Conservation (phyloP, 2,888 invertebrate species). For the Eupithecia centaureata region DNA sequence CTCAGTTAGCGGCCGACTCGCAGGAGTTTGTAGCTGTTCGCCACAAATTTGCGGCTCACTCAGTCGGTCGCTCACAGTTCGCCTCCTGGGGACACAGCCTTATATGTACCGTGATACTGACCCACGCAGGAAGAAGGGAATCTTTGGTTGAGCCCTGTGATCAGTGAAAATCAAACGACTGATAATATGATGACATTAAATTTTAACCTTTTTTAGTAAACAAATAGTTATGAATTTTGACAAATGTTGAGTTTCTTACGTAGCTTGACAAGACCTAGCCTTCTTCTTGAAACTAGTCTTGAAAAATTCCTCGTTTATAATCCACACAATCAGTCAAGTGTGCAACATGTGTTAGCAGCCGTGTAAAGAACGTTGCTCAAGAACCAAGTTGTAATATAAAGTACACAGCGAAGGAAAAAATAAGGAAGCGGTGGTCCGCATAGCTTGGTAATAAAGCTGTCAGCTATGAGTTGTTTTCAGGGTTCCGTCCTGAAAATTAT, state of each 20-base stretch:
- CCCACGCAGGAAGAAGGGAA: neutral
- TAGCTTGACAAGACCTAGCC: neutral
- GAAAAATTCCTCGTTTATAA: neutral
- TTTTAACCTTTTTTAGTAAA: neutral
- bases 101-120: neutral
- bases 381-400: conserved; percentile 7
- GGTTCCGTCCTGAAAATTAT: conserved; percentile 9
- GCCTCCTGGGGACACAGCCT: too few relatives aligned
- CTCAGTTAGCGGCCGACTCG: too few relatives aligned
- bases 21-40: too few relatives aligned
- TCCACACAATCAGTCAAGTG: conserved; percentile 23
- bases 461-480: conserved; percentile 8
- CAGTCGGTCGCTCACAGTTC: too few relatives aligned
- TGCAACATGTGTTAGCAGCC: conserved; percentile 15
- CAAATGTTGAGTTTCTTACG: neutral
- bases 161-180: neutral
- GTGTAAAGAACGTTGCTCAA: conserved; percentile 1
- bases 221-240: neutral
- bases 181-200: too few relatives aligned
- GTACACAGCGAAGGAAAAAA: neutral
- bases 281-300: neutral
- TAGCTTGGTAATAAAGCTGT: conserved; percentile 8
- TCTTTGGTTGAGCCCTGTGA: neutral
- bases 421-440: conserved; percentile 10
- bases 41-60: too few relatives aligned